phyloP scores from a whole-genome alignment of 2,797 vertebrate species.

The Melanotaenia maccullochi region DNA sequence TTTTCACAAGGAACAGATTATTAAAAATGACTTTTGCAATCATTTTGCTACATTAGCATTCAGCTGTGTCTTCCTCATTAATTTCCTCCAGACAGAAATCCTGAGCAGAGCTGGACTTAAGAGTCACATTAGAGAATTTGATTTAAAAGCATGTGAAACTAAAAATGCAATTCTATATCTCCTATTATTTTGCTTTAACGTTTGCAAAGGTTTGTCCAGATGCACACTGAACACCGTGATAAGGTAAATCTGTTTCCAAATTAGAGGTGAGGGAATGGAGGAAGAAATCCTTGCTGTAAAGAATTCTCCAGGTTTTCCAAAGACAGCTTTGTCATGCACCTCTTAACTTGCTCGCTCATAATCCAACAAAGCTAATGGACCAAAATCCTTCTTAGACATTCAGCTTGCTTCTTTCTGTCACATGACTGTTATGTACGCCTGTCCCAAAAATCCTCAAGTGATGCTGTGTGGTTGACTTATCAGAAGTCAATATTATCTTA shows the following conservation, averaged over 20 bases:
- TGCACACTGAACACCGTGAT: background rate
- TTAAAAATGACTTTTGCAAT: constrained; percentile 33
- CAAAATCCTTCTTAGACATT: background rate
- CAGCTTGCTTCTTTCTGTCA: background rate
- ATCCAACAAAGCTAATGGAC: background rate
- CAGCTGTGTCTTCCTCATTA: constrained; percentile 26
- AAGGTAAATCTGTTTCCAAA: background rate
- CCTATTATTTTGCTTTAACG: background rate
- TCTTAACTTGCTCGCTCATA: constrained; percentile 6
- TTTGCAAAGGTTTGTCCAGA: constrained; percentile 5
- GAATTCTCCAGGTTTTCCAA: background rate
- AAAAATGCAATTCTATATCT: constrained; percentile 6
- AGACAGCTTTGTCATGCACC: background rate
- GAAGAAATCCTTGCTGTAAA: background rate
- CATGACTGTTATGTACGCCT: background rate
- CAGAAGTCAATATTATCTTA: constrained; percentile 7
- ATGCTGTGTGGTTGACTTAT: constrained; percentile 22
- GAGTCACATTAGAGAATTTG: background rate
- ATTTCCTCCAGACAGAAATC: constrained; percentile 9
- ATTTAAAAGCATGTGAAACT: background rate
- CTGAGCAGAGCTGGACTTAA: constrained; percentile 17
- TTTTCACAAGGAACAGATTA: constrained; percentile 11
- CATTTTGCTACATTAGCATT: constrained; percentile 12
- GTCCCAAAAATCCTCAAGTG: constrained; percentile 4
- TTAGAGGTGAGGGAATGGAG: constrained; percentile 7